Evolutionary conservation across 1,140 invertebrate species (phyloP), one percentile per base, ranked within the genome.

Genomic region (Trypoxylus dichotomus): DNA sequence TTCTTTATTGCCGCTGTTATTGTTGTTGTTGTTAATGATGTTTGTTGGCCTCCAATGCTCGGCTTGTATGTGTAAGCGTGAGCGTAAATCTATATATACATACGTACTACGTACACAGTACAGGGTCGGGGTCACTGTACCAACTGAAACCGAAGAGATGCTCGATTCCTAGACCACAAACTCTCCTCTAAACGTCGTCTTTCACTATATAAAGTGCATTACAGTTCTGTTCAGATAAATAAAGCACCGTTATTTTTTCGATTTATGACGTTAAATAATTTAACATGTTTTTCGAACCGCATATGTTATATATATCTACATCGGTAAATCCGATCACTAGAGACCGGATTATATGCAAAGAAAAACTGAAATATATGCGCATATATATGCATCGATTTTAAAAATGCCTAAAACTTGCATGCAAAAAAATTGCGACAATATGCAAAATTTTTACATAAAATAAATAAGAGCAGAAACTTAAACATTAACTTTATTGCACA

Each of bases 21-120:
- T 68, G 60, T 68, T 68, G 60, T 68, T 68, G 60, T 68, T 68
- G 60, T 68, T 68, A 68, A 68, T 68, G 60, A 68, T 68, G 60
- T 68, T 68, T 68, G 60, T 25, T 68, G 60, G 60, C 27, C 60
- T 68, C 60, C 11, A 68, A 8, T 68, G 60, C 47, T 68, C 60
- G 24, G 60, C 21, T 68, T 29, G 27, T 29, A 29, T 27, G 60
- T 68, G 27, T 29, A 29, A 68, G 27, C 60, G 60, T 29, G 60
- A 68, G 60, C 24, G 24, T 68, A 25, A 29, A 8, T 21, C 24
- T 68, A 29, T 68, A 29, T 68, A 68, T 68, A 68, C 60, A 68
- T 68, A 68, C 60, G 24, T 29, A 68, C 19, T 68, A 29, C 60
- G 27, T 68, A 29, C 60, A 68, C 24, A 68, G 60, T 68, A 27